phyloP scores from a whole-genome alignment of 92 coral and sea anemone species.

The Siderastrea radians region DNA sequence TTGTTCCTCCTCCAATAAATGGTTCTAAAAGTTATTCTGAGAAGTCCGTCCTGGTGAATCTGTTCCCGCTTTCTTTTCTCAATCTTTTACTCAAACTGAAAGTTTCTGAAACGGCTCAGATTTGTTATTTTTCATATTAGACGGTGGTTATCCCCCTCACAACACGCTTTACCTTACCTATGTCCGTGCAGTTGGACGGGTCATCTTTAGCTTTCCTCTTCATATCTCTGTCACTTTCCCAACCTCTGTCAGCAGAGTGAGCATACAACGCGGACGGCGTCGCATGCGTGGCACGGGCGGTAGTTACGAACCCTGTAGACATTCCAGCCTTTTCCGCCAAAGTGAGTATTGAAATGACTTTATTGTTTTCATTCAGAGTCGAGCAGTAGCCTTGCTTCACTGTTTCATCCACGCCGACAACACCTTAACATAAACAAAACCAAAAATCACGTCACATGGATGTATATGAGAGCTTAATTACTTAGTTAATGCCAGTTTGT shows the following conservation, averaged over 20 bases:
- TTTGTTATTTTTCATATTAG: too few species aligned
- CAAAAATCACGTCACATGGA: too few species aligned
- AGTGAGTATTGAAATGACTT: slow-evolving; percentile 87
- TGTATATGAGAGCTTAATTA: too few species aligned
- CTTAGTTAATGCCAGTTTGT: too few species aligned
- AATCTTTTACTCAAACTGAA: too few species aligned
- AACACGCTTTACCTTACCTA: slow-evolving; percentile 53
- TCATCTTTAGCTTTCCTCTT: slow-evolving; percentile 63
- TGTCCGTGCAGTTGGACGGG: slow-evolving; percentile 77
- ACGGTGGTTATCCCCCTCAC: too few species aligned
- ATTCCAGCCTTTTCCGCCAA: slow-evolving; percentile 91
- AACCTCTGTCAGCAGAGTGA: slow-evolving; percentile 73
- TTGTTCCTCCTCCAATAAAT: too few species aligned
- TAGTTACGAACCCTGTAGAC: slow-evolving; percentile 92
- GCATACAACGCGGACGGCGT: slow-evolving; percentile 84
- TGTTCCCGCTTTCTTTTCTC: too few species aligned
- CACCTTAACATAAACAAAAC: slow-evolving; percentile 43
- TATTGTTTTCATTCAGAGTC: slow-evolving; percentile 65
- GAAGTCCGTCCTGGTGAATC: too few species aligned
- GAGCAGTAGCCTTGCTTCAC: slow-evolving; percentile 73
- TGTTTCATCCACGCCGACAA: slow-evolving; percentile 84
- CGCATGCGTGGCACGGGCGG: slow-evolving; percentile 94
- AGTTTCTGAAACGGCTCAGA: too few species aligned
- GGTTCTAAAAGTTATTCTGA: too few species aligned
- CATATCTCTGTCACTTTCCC: slow-evolving; percentile 76